Base-by-base conservation (phyloP, 2,113 vertebrate genomes). In the Chlorodrepanis virens region DNA sequence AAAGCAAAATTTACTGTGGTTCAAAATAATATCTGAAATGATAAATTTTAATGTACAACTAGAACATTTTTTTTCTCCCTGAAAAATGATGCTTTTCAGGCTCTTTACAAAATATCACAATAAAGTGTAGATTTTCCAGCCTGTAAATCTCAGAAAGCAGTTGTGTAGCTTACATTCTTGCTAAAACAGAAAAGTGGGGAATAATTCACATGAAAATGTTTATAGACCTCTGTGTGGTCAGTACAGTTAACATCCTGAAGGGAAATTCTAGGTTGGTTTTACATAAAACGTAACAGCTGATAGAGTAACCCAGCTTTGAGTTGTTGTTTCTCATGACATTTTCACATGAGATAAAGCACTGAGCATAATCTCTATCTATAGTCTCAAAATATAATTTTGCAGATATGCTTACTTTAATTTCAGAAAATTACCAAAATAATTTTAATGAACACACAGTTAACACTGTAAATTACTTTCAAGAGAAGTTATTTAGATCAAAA, bases 281-380 rank as follows among this genome's bases (percentile, higher is more conserved):
- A 33, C 29, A 50, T 9, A 74, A 80, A 69, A 52, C 27, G 23
- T 8, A 72, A 24, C 18, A 60, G 29, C 19, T 57, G 22, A 28
- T 0, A 47, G 10, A 64, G 5, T 17, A 64, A 59, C 16, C 14
- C 3, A 28, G 19, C 9, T 40, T 4, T 52, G 4, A 72, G 22
- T 5, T 68, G 35, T 37, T 20, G 42, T 21, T 63, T 63, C 29
- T 47, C 21, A 11, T 5, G 2, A 22, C 14, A 37, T 69, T 76
- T 47, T 40, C 13, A n/a, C 7, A 40, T 3, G 9, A 56, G 8
- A 80, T 40, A 64, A 60, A 45, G 24, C 10, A 74, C n/a, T 35
- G 52, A 7, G 7, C 7, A 31, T 5, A 28, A 37, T 10, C 23
- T 52, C 40, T 2, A 0, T 20, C n/a, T 42, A 8, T 6, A 56